Conservation (phyloP, 2,113 vertebrate genomes). For the Sprattus sprattus region DNA sequence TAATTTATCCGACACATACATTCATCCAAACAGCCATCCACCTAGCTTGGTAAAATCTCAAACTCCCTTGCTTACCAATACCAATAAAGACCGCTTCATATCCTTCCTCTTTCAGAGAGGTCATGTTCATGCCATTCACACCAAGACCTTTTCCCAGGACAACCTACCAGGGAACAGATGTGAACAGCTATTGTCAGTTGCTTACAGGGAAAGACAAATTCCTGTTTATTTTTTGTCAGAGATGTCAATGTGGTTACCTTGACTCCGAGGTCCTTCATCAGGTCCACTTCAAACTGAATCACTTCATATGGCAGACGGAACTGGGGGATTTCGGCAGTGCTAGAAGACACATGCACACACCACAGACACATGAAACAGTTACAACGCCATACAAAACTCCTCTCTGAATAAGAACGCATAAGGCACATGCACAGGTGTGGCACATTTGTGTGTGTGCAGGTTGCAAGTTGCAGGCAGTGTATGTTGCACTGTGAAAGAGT, state of each 20-base stretch:
- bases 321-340: slow-evolving; percentile 86
- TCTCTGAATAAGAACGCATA: too few relatives aligned
- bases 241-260: slow-evolving; percentile 52
- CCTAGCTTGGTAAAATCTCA: background rate
- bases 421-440: background rate
- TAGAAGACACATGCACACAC: slow-evolving; percentile 47
- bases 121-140: slow-evolving; percentile 76
- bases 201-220: background rate
- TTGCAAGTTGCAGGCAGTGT: too few relatives aligned
- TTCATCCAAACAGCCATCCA: background rate
- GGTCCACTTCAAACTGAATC: slow-evolving; percentile 84
- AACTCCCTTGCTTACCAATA: slow-evolving; percentile 77
- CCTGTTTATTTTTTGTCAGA: background rate
- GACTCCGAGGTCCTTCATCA: slow-evolving; percentile 90
- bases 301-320: slow-evolving; percentile 85
- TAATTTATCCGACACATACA: background rate
- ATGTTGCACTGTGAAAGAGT: too few relatives aligned
- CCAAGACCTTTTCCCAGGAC: slow-evolving; percentile 79
- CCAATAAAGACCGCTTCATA: slow-evolving; percentile 84
- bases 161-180: slow-evolving; percentile 66
- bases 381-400: background rate
- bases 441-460: too few relatives aligned
- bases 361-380: background rate
- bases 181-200: background rate
- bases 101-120: slow-evolving; percentile 78